These are phyloP conservation scores for Lysandra coridon DNA, from an alignment of 2,888 invertebrate genomes.

Conservation along the genomic window DNA sequence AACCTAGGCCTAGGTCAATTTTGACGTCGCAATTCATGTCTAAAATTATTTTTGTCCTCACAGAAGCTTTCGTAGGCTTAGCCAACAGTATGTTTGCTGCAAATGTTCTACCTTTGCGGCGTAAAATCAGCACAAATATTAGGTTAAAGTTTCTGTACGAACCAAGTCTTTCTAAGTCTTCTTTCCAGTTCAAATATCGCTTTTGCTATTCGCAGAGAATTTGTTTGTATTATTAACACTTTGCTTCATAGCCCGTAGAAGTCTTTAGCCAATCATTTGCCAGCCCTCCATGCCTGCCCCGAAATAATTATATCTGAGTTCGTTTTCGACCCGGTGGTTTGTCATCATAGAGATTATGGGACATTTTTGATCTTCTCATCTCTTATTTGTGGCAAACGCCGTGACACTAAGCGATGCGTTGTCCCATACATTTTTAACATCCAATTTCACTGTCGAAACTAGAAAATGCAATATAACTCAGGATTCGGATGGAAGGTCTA, in stretches of 20 bases:
- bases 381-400: too few species aligned
- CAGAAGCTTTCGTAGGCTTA: not conserved
- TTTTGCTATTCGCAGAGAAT: not conserved
- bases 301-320: too few species aligned
- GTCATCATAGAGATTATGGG: too few species aligned
- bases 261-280: too few species aligned
- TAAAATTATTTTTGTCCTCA: not conserved
- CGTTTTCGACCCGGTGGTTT: too few species aligned
- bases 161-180: not conserved
- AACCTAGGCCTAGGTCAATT: slow-evolving; percentile 19
- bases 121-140: not conserved
- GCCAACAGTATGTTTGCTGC: not conserved
- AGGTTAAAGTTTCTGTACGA: not conserved
- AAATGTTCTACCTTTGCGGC: not conserved
- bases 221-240: not conserved
- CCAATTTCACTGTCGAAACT: too few species aligned
- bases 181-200: not conserved
- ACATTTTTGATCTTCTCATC: too few species aligned
- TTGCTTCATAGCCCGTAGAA: not conserved
- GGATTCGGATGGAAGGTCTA: too few species aligned
- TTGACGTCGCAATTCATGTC: slow-evolving; percentile 14
- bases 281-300: too few species aligned
- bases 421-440: too few species aligned
- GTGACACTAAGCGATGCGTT: too few species aligned
- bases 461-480: too few species aligned